phyloP scores from a whole-genome alignment of 2,113 vertebrate genomes.

The Acanthochromis polyacanthus region DNA sequence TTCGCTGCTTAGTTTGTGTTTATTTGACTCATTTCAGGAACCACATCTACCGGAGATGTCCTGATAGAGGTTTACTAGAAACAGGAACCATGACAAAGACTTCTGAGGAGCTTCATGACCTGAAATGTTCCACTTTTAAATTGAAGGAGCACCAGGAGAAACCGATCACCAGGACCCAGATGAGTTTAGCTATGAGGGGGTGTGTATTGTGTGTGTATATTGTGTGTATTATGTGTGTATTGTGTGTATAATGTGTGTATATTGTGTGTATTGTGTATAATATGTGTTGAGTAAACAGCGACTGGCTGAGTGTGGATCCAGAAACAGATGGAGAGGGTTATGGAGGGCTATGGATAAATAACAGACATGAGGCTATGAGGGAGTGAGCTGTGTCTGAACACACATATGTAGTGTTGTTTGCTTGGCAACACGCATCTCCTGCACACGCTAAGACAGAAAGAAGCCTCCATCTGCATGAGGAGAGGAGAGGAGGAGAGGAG shows the following conservation, averaged over 20 bases:
- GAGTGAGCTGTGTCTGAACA: constrained; percentile 45
- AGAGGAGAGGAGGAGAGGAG: too few species aligned
- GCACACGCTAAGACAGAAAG: background rate
- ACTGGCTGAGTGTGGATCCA: constrained; percentile 23
- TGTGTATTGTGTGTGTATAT: too few species aligned
- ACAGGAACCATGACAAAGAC: too few species aligned
- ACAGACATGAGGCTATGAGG: constrained; percentile 42
- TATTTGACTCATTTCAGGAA: too few species aligned
- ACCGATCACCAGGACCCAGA: too few species aligned
- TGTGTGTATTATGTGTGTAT: background rate
- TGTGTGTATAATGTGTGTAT: background rate
- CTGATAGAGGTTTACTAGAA: too few species aligned
- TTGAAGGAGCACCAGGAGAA: too few species aligned
- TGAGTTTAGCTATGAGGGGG: too few species aligned
- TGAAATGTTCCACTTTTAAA: too few species aligned
- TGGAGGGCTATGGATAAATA: constrained; percentile 70
- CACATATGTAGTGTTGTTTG: constrained; percentile 48
- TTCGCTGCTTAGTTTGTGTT: too few species aligned
- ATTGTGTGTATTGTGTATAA: background rate
- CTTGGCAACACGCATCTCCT: background rate
- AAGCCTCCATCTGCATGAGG: background rate
- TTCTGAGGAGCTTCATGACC: too few species aligned
- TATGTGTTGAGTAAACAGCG: constrained; percentile 14
- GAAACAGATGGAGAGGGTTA: constrained; percentile 73
- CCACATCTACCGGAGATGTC: too few species aligned